Percentiles rank a stretch among this genome's conserved stretches.
phyloP scores from a whole-genome alignment of 2,797 vertebrate species.

The Channa striata region DNA sequence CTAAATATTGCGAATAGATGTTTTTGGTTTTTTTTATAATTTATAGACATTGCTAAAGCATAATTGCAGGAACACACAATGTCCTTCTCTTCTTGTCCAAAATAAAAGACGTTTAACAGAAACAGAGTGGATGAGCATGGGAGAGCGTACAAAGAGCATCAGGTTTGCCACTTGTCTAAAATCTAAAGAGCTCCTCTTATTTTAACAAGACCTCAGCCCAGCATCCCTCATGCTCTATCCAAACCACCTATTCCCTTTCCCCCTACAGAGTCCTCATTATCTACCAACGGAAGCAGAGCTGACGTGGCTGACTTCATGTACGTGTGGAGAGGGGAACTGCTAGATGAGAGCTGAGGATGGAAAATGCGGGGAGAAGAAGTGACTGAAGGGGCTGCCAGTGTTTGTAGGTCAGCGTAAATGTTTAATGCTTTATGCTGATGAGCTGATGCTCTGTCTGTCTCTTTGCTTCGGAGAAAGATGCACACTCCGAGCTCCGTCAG shows the following conservation, averaged over 20 bases:
- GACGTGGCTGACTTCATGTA: conserved; percentile 32
- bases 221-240: conserved; percentile 28
- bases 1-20: too few relatives aligned
- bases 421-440: conserved; percentile 85
- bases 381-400: conserved; percentile 64
- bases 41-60: conserved; percentile 10
- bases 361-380: conserved; percentile 50
- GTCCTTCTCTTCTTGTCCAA: conserved; percentile 25
- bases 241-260: conserved; percentile 48
- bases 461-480: conserved; percentile 47
- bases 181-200: conserved; percentile 41
- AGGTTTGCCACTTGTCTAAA: conserved; percentile 47
- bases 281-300: conserved; percentile 57
- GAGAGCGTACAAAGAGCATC: conserved; percentile 33
- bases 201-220: conserved; percentile 47
- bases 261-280: conserved; percentile 68
- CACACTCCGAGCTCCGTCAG: conserved; percentile 31
- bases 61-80: neutral
- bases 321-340: conserved; percentile 26
- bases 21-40: too few relatives aligned
- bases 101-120: conserved; percentile 32
- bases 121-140: conserved; percentile 25
- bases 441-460: conserved; percentile 53
- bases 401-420: conserved; percentile 87
- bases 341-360: conserved; percentile 33